Conservation (phyloP, 2,797 vertebrate genomes). For the Anguilla pacifica region DNA sequence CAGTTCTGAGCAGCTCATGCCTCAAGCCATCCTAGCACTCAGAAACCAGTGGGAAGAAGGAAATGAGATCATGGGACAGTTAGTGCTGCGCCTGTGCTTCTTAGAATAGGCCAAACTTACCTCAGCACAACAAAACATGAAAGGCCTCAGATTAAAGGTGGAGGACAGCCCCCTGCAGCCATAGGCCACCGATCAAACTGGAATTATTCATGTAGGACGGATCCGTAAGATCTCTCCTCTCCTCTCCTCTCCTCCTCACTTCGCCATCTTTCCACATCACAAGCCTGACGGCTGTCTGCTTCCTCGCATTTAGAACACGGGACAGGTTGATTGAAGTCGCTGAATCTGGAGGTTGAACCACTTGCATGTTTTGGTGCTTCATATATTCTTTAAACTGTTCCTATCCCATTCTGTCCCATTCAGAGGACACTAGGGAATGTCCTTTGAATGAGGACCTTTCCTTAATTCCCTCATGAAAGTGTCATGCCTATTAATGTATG, state of each 20-base stretch:
- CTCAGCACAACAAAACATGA: slow-evolving; percentile 2
- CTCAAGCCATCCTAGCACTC: not conserved
- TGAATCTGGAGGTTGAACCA: not conserved
- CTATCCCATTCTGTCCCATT: not conserved
- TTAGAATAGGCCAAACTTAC: not conserved
- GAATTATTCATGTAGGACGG: slow-evolving; percentile 21
- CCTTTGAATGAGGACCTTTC: not conserved
- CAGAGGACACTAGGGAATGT: not conserved
- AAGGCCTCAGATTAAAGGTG: slow-evolving; percentile 10
- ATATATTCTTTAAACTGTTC: not conserved
- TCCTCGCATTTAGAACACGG: not conserved
- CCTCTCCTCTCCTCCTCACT: not conserved
- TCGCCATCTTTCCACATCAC: not conserved
- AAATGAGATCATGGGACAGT: not conserved
- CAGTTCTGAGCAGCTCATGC: not conserved
- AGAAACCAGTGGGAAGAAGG: not conserved
- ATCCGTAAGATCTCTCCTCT: not conserved
- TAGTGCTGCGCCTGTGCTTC: not conserved
- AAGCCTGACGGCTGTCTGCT: not conserved
- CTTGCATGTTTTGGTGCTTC: not conserved
- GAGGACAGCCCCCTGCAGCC: not conserved
- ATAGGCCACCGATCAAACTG: not conserved
- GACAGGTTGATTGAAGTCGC: not conserved
- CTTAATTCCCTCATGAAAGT: not conserved
- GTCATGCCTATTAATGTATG: not conserved